Percentiles rank a stretch among this genome's conserved stretches.
phyloP scores from a whole-genome alignment of 1,140 invertebrate species.

The Drosophila murphyi region DNA sequence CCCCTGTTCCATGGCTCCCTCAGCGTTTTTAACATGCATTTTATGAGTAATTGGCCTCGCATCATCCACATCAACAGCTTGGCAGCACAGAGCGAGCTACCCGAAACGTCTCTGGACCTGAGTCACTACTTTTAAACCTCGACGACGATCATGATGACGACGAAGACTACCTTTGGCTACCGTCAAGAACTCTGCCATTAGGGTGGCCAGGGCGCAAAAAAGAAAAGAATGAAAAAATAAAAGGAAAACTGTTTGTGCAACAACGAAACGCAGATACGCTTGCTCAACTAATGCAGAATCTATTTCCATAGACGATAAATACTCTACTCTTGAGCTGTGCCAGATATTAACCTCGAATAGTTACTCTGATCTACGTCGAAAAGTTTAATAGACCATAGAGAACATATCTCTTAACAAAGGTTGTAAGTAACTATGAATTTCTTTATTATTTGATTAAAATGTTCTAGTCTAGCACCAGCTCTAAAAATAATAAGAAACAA shows the following conservation, averaged over 20 bases:
- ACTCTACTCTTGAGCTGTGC: too few relatives aligned
- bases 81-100: constrained; percentile 28
- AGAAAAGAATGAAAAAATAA: constrained; percentile 8
- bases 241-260: not conserved
- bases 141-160: constrained; percentile 17
- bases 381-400: too few relatives aligned
- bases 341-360: too few relatives aligned
- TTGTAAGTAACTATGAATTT: too few relatives aligned
- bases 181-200: constrained; percentile 69
- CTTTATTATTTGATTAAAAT: too few relatives aligned
- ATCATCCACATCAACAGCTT: constrained; percentile 64
- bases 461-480: too few relatives aligned
- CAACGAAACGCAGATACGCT: constrained; percentile 43
- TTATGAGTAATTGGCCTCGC: constrained; percentile 83
- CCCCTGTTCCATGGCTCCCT: constrained; percentile 26
- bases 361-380: too few relatives aligned
- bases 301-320: too few relatives aligned
- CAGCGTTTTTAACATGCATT: constrained; percentile 79
- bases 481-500: too few relatives aligned
- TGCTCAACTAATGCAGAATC: not conserved
- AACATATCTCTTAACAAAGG: too few relatives aligned
- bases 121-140: constrained; percentile 49
- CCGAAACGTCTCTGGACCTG: constrained; percentile 39
- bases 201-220: constrained; percentile 59
- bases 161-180: constrained; percentile 62